phyloP scores from a whole-genome alignment of 2,797 vertebrate genomes.

The Sciurus vulgaris region DNA sequence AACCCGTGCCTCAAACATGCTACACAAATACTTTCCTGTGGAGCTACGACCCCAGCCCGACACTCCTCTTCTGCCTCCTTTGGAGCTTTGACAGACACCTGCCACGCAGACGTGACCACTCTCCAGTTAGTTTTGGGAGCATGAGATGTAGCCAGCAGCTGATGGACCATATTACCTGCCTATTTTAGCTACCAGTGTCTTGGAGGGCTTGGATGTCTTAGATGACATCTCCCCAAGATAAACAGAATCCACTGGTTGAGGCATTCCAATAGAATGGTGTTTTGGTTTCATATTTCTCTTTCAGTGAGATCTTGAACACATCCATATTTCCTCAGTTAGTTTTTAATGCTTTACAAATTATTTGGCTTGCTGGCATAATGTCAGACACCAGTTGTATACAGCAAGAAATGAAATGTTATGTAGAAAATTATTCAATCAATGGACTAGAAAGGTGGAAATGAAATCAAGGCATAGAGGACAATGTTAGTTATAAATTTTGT shows the following conservation, averaged over 20 bases:
- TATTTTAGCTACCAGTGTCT: neutral
- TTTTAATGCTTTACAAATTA: neutral
- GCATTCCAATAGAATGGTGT: neutral
- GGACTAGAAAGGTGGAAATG: neutral
- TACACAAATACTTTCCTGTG: too few species aligned
- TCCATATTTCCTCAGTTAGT: neutral
- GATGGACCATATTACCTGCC: neutral
- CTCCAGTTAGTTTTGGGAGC: neutral
- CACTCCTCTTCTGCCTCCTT: neutral
- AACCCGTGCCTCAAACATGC: too few species aligned
- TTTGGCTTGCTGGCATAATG: neutral
- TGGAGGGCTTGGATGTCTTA: neutral
- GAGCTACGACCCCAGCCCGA: too few species aligned
- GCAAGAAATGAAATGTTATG: neutral
- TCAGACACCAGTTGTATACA: neutral
- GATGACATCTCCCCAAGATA: neutral
- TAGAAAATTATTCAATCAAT: slow-evolving; percentile 44
- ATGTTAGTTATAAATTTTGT: neutral
- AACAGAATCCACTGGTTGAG: neutral
- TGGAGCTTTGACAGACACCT: neutral
- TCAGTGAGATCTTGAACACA: neutral
- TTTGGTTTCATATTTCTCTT: neutral
- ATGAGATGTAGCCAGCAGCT: neutral
- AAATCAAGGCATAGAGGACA: neutral
- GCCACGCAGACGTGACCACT: neutral